Evolutionary conservation across 2,797 vertebrate species (phyloP), one percentile per base, ranked within the genome.

Genomic region (Muscicapa striata): DNA sequence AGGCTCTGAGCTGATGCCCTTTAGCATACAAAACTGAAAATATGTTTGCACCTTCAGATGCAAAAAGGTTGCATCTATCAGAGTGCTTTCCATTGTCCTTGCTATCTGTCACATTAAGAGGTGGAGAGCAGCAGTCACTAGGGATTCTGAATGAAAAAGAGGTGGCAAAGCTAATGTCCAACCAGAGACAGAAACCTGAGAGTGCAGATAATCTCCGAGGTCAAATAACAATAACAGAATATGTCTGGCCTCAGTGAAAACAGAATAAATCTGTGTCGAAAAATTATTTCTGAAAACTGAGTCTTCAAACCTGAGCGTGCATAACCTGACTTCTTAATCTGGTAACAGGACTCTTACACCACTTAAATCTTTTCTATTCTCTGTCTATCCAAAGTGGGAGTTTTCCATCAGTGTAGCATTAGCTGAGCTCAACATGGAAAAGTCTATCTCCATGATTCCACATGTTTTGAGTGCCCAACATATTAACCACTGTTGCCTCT

Each of bases 61-160:
- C 52, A 64, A 87, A 67, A 84, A 86, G 54, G 67, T 68, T 95
- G 79, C 67, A 95, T 67, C 88, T 95, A 84, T 95, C 82, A 64
- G 40, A 69, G 38, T 1, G 3, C 52, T 52, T 73, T 72, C 59
- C 64, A 70, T 89, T 89, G 69, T 89, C 91, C 79, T 91, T 96
- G 84, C 84, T 91, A 91, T 30, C 77, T 89, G 58, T 84, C 79
- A 64, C 26, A 34, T 62, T 82, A 80, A 70, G 76, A 90, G 78
- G 43, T 62, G 55, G 45, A 76, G 89, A 87, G 67, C 79, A 79
- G 26, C 80, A 48, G 79, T 46, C 20, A 49, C n/a, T 45, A 18
- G 19, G n/a, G 16, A 69, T 59, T 91, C 62, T 83, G 57, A 61
- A 57, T 46, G 51, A 74, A 94, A 84, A 77, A 55, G 79, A 94